Evolutionary conservation across 2,113 vertebrate species (phyloP), one percentile per base, ranked within the genome.

Genomic region (Pteruthius melanotis): DNA sequence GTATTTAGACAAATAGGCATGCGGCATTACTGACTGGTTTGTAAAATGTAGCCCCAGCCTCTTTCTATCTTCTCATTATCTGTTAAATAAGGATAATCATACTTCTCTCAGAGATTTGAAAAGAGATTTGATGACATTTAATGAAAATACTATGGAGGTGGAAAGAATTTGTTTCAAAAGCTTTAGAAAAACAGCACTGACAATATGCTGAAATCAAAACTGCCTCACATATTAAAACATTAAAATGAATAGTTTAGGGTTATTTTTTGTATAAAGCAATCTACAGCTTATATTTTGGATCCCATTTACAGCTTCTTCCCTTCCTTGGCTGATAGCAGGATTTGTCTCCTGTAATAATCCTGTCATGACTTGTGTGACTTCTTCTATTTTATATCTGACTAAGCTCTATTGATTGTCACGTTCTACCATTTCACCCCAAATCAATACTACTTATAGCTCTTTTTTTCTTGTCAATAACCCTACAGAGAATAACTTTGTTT

Each of bases 1-100:
- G 4, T 66, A 52, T 50, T 74, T 42, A 63, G 71, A 83, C 61
- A 37, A 42, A 47, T n/a, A 88, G 27, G 68, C 60, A 44, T 4
- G 1, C 0, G 0, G 57, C 37, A 13, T 66, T 92, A 84, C 68
- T 50, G 90, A 71, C 72, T 90, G 57, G 64, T 93, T 91, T 75
- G 64, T 47, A 90, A 93, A 90, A 90, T 15, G 60, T 81, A 91
- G 75, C 68, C 74, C 71, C 56, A 63, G 35, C 83, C 71, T 64
- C 78, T 80, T 90, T 87, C 69, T 83, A 5, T 95, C 82, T 86
- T 92, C 79, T 95, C 90, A 71, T 92, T 93, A 83, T 95, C 93
- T 86, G 59, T 95, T 96, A 96, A 96, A 94, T 91, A 95, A 95
- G 72, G 90, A 89, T 95, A 96, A 95, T 95, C 80, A 92, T 93